Evolutionary conservation across 2,797 vertebrate genomes (phyloP), one percentile per base, ranked within the genome.

Genomic region (Cyprinella venusta): DNA sequence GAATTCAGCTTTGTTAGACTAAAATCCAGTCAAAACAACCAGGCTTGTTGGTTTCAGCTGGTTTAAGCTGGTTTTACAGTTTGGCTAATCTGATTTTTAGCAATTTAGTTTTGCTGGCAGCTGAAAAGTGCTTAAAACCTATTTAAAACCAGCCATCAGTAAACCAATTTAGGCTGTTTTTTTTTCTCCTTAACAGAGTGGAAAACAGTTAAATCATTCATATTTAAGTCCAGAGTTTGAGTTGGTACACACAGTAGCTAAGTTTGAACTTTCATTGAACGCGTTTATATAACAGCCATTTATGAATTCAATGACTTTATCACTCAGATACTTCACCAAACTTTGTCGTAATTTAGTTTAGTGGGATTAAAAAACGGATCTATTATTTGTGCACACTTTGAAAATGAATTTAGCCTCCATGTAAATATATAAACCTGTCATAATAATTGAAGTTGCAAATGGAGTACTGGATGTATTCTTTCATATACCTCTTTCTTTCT

Each of bases 361-460:
- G 61, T 65, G 30, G 38, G 8, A 61, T 76, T 63, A 7, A 18
- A 24, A 36, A 79, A 67, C 16, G 4, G 42, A 52, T 79, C 21
- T 12, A 67, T 79, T 79, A 38, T 30, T 38, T 50, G 19, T 6
- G 42, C 76, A 36, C 19, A n/a, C 38, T 50, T 9, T 78, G 63
- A 67, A 50, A 78, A 65, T 78, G 4, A 24, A 21, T 45, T 65
- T 50, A 78, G 19, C 18, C 42, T 48, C 40, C 21, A 64, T n/a
- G 61, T n/a, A 65, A 50, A 65, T 65, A 36, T 65, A 50, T 36
- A 50, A 50, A 50, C 18, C 26, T 64, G 10, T 33, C 72, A 40
- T 76, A 65, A 65, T 64, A 50, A 50, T 65, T 15, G 12, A 78
- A 65, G 4, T 30, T 79, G 26, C n/a, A 38, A 79, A 67, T 65